Evolutionary conservation across 2,113 vertebrate genomes (phyloP).

Genomic region (Uria aalge): DNA sequence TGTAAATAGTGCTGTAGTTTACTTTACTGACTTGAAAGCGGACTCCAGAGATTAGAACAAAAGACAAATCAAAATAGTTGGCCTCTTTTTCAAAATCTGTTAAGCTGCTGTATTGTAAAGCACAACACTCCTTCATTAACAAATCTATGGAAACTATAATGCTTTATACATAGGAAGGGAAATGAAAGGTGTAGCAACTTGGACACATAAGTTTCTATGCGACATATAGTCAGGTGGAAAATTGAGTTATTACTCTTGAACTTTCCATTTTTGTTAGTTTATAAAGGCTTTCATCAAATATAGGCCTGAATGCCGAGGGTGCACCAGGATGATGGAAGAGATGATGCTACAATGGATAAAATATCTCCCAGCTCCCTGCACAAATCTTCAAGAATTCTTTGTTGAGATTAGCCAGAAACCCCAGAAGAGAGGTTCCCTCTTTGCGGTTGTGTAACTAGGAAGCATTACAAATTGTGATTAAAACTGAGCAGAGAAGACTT

Average conservation of each 20-base stretch:
- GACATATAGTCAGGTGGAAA: background rate
- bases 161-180: background rate
- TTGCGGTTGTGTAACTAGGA: background rate
- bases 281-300: background rate
- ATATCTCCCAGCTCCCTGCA: background rate
- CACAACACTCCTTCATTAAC: background rate
- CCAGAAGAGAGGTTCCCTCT: background rate
- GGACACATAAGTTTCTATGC: background rate
- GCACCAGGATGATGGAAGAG: background rate
- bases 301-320: background rate
- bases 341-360: rapidly evolving
- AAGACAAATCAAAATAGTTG: background rate
- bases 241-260: background rate
- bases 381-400: background rate
- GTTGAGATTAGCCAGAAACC: background rate
- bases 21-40: background rate
- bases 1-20: background rate
- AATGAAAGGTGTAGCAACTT: background rate
- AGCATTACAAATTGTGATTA: background rate
- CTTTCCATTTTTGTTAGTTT: background rate
- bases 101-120: background rate
- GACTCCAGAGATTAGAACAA: background rate
- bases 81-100: background rate
- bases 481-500: background rate
- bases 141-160: background rate